phyloP scores from a whole-genome alignment of 2,888 invertebrate species.

The Sarcophaga carnaria region DNA sequence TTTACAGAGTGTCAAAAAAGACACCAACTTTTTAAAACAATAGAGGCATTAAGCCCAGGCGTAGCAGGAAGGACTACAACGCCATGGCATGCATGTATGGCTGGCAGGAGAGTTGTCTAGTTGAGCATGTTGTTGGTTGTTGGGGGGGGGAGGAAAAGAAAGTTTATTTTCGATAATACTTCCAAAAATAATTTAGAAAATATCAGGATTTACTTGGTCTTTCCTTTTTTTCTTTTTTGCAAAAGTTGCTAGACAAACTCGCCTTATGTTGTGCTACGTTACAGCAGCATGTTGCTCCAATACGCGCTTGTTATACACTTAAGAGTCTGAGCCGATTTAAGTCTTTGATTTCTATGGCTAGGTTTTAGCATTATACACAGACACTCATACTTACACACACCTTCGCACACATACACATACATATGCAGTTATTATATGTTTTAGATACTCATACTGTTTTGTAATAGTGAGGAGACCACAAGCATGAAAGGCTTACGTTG shows the following conservation, averaged over 20 bases:
- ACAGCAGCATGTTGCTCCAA: slow-evolving; percentile 17
- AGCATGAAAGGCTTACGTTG: too few relatives aligned
- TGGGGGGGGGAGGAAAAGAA: background rate
- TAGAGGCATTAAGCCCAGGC: slow-evolving; percentile 58
- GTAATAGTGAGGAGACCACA: too few relatives aligned
- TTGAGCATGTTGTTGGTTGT: too few relatives aligned
- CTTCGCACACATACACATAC: background rate
- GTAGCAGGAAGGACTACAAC: too few relatives aligned
- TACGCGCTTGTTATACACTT: slow-evolving; percentile 44
- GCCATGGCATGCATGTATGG: background rate
- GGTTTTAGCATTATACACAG: background rate
- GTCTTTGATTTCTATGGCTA: slow-evolving; percentile 59
- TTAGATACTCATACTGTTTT: too few relatives aligned
- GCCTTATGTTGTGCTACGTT: slow-evolving; percentile 5
- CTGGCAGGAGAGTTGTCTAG: too few relatives aligned
- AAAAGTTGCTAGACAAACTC: background rate
- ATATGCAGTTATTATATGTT: slow-evolving; percentile 2
- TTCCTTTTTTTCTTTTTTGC: background rate
- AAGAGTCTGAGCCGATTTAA: slow-evolving; percentile 68
- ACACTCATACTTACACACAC: slow-evolving; percentile 1
- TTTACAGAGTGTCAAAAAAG: slow-evolving; percentile 60
- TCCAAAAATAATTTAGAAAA: slow-evolving; percentile 17
- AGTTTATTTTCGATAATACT: background rate
- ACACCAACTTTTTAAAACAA: slow-evolving; percentile 62
- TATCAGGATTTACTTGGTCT: too few relatives aligned